Evolutionary conservation across 2,113 vertebrate genomes (phyloP), one percentile per base, ranked within the genome.

Genomic region (Scophthalmus maximus): DNA sequence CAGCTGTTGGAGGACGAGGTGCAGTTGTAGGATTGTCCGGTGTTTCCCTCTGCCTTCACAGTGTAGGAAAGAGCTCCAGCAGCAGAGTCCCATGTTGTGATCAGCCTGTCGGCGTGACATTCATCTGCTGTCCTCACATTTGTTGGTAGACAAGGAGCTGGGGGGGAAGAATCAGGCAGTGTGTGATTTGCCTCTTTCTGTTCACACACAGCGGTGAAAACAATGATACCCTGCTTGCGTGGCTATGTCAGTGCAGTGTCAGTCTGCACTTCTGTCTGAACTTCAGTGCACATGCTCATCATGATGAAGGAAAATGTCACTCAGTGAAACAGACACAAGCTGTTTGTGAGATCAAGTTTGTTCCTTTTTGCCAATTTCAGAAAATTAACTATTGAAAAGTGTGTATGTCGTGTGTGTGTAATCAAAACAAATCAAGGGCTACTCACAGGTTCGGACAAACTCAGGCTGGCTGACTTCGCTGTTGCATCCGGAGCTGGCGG

Each of bases 111-210:
- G 0, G 85, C 55, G 4, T 32, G 5, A 68, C 94, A 95, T 0
- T 78, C 53, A 1, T 72, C 9, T 15, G 10, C 55, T 3, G 91
- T 88, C 50, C 0, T n/a, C 18, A 95, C 12, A 3, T 93, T 92
- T 18, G 73, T 73, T 0, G 94, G 94, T 20, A 83, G 55, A 81
- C 94, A 95, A 22, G 94, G 94, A 44, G 92, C 94, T 95, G 67
- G 7, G 65, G 62, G 27, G 23, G 5, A 40, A 6, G 55, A 6
- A 8, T 34, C 52, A 8, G 12, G 1, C 29, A 14, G 55, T 38
- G 18, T 23, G 55, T 15, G n/a, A n/a, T n/a, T n/a, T n/a, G n/a
- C n/a, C n/a, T n/a, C n/a, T n/a, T n/a, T n/a, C n/a, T n/a, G n/a
- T n/a, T n/a, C n/a, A n/a, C n/a, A n/a, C n/a, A n/a, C n/a, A n/a